Base-by-base conservation (phyloP, 2,888 invertebrate species). In the Priocnemis perturbator region DNA sequence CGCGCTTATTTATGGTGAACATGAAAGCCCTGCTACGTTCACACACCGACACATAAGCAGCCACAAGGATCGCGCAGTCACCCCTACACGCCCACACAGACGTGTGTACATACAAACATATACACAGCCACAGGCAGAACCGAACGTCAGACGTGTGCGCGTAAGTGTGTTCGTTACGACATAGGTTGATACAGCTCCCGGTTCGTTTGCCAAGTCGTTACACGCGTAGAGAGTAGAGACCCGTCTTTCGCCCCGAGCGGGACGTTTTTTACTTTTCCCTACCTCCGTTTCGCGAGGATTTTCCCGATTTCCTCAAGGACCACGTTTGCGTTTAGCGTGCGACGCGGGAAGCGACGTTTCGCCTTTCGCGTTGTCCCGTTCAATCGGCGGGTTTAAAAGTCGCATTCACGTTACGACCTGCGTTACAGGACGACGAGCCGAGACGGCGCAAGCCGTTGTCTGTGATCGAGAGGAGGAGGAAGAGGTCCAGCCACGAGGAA, bases 401-500 rank as follows among this genome's bases (percentile, higher is more conserved):
- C 37, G 37, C 11, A 37, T 37, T 37, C 37, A 37, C 37, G 37
- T 37, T 37, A 37, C 37, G 37, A 37, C 37, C 7, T 37, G n/a
- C 59, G 56, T 83, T 71, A 47, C 81, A 86, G 86, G 81, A 83
- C 67, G 82, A 83, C 56, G 77, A 76, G 53, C 79, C 81, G 17
- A 78, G 82, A 74, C 81, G 84, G 79, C 79, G 81, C 5, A 78
- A 78, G 60, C 73, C 68, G 23, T 69, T 77, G 59, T 72, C 69
- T 50, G 71, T 71, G 60, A 65, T 71, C 60, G 77, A 77, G 47
- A 74, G 72, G 45, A 77, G 79, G 30, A 75, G 72, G 63, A 83
- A 81, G 67, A 77, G 84, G 59, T 80, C 87, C 66, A 84, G 81
- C 61, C 78, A 83, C 44, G 86, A 83, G 57, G 87, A 89, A 67